Evolutionary conservation across 2,888 invertebrate species (phyloP), one percentile per base, ranked within the genome.

Genomic region (Mesorhabditis belari): DNA sequence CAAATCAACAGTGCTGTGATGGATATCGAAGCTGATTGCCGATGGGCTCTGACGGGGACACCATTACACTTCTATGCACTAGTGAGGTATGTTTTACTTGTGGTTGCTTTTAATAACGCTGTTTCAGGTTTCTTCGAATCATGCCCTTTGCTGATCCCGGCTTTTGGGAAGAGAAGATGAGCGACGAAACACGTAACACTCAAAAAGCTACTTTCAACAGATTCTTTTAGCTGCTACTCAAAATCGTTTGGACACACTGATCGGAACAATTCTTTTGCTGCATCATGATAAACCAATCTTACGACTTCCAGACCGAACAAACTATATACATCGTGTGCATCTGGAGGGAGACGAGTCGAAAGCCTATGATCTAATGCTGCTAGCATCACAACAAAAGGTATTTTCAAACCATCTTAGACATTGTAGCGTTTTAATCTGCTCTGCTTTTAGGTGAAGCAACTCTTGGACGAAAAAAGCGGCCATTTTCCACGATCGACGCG

Each of bases 111-210:
- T n/a, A 6, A 35, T 49, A 12, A 24, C 19, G 0, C 19, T 55
- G 44, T 57, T n/a, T n/a, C n/a, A 83, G 92, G 82, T 96, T 92
- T 82, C 82, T 96, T 6, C 84, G 87, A 17, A 90, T 90, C 78
- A 85, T 88, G 5, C 95, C 95, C 0, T 94, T 95, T 81, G 90
- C 92, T 80, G 92, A 95, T 69, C 84, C 90, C 51, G 83, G 88
- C 84, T 88, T 91, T 67, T 95, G 92, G 92, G 92, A 91, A 81
- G 87, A 88, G 63, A 93, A 92, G 89, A 90, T 95, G 57, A 90
- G 90, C 77, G 65, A 63, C 9, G 62, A 63, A 53, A 65, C 63
- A 19, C 35, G 70, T 67, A 12, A 57, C 54, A 56, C n/a, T n/a
- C n/a, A n/a, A n/a, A n/a, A n/a, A n/a, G n/a, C 52, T 54, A 28